Percentiles rank a stretch among this genome's conserved stretches.
Evolutionary conservation across 2,888 invertebrate species (phyloP).

Genomic region (Oscheius sp.): DNA sequence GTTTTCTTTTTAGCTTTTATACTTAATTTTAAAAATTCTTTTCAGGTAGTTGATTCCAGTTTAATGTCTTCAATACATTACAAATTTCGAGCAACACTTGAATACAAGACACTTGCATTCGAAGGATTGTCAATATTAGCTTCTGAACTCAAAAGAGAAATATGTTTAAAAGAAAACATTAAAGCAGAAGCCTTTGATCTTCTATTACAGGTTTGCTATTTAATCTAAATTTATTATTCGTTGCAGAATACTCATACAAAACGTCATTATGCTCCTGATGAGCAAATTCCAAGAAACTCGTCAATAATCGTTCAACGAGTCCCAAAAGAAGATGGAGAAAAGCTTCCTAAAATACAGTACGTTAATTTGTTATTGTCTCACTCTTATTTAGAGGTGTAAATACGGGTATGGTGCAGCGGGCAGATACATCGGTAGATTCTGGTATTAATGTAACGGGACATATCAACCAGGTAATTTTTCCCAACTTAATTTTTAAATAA

Average conservation of each 20-base stretch:
- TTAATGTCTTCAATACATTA: constrained; percentile 90
- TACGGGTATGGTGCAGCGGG: constrained; percentile 46
- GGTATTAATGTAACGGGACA: constrained; percentile 33
- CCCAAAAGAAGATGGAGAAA: constrained; percentile 76
- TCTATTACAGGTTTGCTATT: constrained; percentile 76
- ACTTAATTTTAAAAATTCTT: neutral
- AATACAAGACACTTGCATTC: constrained; percentile 87
- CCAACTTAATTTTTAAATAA: neutral
- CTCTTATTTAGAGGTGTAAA: constrained; percentile 43
- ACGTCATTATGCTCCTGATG: constrained; percentile 86
- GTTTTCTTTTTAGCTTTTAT: neutral
- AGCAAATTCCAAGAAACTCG: constrained; percentile 94
- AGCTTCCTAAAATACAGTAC: constrained; percentile 69
- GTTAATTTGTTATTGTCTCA: neutral
- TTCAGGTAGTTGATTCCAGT: constrained; percentile 16
- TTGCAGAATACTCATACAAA: constrained; percentile 76
- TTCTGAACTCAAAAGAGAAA: constrained; percentile 90
- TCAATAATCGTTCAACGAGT: constrained; percentile 92
- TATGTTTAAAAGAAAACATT: constrained; percentile 91
- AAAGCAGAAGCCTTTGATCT: constrained; percentile 89
- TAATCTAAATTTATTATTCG: neutral
- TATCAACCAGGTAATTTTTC: constrained; percentile 41
- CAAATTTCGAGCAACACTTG: constrained; percentile 94
- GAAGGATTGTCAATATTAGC: constrained; percentile 91
- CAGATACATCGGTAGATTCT: constrained; percentile 32